phyloP scores from a whole-genome alignment of 2,888 invertebrate species.

The Abrostola triplasia region DNA sequence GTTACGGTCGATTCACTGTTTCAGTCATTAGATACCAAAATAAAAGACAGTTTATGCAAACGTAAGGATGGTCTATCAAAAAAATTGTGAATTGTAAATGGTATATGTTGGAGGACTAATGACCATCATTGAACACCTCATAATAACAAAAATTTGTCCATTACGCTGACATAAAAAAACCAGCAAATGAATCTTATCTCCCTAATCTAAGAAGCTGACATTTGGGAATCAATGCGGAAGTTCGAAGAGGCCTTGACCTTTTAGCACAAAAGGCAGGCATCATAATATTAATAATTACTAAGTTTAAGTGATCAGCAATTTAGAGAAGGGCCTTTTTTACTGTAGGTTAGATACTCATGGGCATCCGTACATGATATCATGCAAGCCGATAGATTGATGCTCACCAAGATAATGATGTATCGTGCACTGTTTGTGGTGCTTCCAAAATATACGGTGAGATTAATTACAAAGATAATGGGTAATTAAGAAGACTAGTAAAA shows the following conservation, averaged over 20 bases:
- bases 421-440: too few species aligned
- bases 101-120: too few species aligned
- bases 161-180: constrained; percentile 3
- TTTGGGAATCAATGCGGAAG: constrained; percentile 37
- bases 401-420: not conserved
- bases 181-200: constrained; percentile 19
- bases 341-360: not conserved
- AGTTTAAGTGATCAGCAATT: constrained; percentile 1
- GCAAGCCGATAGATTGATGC: not conserved
- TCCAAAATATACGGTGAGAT: too few species aligned
- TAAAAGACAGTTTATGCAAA: too few species aligned
- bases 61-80: too few species aligned
- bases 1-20: too few species aligned
- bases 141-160: not conserved
- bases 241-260: constrained; percentile 35
- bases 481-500: too few species aligned
- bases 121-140: constrained; percentile 5
- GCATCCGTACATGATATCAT: not conserved
- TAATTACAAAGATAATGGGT: too few species aligned
- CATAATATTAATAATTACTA: constrained; percentile 2
- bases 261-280: constrained; percentile 12
- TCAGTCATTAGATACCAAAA: too few species aligned
- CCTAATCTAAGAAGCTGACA: constrained; percentile 23
- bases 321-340: not conserved
- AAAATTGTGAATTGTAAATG: too few species aligned